Base-by-base conservation (phyloP, 35 echinoderm and acorn worm genomes). In the Ptychodera flava region DNA sequence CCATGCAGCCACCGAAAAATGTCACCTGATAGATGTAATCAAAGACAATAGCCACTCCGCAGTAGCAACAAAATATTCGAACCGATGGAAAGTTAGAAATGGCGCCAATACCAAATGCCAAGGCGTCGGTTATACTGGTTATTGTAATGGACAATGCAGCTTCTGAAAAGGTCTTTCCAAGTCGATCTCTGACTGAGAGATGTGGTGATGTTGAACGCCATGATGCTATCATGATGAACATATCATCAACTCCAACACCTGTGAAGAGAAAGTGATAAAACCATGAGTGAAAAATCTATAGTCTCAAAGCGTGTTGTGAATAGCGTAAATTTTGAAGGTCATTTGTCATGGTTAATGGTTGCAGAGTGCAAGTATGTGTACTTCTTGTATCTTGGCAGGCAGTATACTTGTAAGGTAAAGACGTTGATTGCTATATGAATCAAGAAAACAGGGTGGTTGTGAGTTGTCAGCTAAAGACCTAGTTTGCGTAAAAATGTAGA, bases 151-250 rank as follows among this genome's bases (percentile, higher is more conserved):
- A 64, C 45, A 64, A 64, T 64, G 45, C 45, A 12, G 45, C 45
- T 64, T 64, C 45, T 64, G 45, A 64, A 22, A 64, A 64, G 6
- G 45, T 64, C 45, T 64, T 22, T 64, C 45, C 45, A 64, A 64
- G 45, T 64, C 45, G 45, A 12, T 64, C 45, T 64, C 6, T 22
- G 22, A 64, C 45, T 31, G 90, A 33, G 0, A 15, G 33, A 1
- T 36, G 35, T 29, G 36, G 31, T 35, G 81, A 34, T 27, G 94
- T 95, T 80, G 88, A 32, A 33, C 94, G 38, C 94, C 94, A 92
- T 38, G 94, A 84, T 85, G 94, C 86, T 15, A 95, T 27, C 93
- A 95, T 95, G 36, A 95, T 95, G 83, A 95, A 91, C 86, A 91
- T 89, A 35, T 95, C 93, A 75, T 95, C 93, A 0, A 95, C 75